Percentiles rank a stretch among this genome's conserved stretches.
Conservation (phyloP, 2,888 invertebrate genomes). For the Platycnemis pennipes region DNA sequence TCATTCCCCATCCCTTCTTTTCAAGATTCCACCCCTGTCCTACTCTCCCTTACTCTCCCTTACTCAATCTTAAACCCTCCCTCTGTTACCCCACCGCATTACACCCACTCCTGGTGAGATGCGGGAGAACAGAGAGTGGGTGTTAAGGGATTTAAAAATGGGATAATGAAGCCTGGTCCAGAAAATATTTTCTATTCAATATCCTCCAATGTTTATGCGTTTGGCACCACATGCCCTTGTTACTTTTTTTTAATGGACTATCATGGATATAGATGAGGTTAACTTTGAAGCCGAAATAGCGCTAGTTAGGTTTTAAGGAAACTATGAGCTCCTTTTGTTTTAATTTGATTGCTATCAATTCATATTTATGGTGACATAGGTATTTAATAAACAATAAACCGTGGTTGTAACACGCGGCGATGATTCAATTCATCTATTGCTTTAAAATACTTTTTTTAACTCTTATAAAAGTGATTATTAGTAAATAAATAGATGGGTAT, state of each 20-base stretch:
- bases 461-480: too few relatives aligned
- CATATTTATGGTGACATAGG: too few relatives aligned
- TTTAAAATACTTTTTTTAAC: too few relatives aligned
- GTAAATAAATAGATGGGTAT: too few relatives aligned
- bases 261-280: background rate
- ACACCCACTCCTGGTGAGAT: background rate
- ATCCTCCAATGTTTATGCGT: background rate
- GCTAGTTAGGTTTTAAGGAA: background rate
- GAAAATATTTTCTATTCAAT: slow-evolving; percentile 11
- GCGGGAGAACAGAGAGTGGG: background rate
- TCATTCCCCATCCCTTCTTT: background rate
- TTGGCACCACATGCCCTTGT: background rate
- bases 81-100: background rate
- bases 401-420: too few relatives aligned
- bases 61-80: too few relatives aligned
- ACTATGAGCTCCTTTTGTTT: background rate
- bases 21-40: too few relatives aligned
- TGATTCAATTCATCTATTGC: too few relatives aligned
- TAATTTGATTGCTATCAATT: too few relatives aligned
- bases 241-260: background rate
- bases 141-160: background rate
- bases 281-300: background rate
- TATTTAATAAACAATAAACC: too few relatives aligned
- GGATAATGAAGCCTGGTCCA: background rate
- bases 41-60: too few relatives aligned